These are phyloP conservation scores for Julus scanicus DNA, from an alignment of 2,888 invertebrate genomes.

Conservation along the genomic window DNA sequence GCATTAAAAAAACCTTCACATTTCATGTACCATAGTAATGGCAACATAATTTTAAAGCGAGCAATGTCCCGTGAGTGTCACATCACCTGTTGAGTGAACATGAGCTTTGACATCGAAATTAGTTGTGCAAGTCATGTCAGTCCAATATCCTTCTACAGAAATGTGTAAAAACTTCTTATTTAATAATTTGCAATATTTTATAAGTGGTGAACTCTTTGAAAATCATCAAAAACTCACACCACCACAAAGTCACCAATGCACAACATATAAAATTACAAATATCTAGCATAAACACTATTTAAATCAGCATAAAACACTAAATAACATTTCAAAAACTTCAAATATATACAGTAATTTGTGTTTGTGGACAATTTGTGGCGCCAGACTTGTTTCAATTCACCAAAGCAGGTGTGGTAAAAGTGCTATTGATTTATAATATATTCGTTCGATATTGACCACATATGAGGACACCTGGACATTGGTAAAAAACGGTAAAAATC, in stretches of 20 bases:
- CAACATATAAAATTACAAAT: too few species aligned
- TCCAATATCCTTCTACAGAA: background rate
- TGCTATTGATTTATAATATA: too few species aligned
- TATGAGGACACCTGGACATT: too few species aligned
- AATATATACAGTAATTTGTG: too few species aligned
- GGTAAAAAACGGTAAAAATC: background rate
- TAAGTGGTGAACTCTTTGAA: background rate
- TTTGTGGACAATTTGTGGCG: too few species aligned
- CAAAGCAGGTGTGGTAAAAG: background rate
- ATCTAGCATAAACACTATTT: too few species aligned
- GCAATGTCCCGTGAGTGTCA: constrained; percentile 2
- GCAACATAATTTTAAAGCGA: background rate
- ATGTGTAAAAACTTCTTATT: background rate
- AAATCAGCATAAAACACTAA: background rate
- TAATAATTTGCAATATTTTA: background rate
- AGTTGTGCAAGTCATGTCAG: background rate
- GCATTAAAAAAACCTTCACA: background rate
- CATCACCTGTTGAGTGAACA: background rate
- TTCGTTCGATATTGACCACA: too few species aligned
- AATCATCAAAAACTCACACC: background rate
- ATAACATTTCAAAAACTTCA: too few species aligned
- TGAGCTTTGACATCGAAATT: background rate
- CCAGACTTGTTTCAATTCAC: too few species aligned
- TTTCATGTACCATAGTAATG: background rate
- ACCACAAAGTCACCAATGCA: too few species aligned